A percentile compares a stretch with the other conserved stretches of the same genome.
phyloP scores from a whole-genome alignment of 2,797 vertebrate species.

The Chaetodon trifasciatus region DNA sequence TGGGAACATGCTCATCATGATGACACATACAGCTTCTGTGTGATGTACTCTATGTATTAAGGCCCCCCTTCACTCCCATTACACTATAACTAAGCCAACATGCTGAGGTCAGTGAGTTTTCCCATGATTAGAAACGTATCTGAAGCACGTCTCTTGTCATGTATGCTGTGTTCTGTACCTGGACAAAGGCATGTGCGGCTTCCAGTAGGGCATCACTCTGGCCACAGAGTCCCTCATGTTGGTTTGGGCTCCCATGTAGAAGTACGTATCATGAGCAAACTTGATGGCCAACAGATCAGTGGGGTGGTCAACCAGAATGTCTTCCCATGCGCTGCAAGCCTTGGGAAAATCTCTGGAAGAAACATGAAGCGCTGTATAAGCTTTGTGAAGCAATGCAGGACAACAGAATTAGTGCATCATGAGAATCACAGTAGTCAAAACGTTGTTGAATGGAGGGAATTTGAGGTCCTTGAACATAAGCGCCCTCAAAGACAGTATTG shows the following conservation, averaged over 20 bases:
- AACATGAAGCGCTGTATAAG: constrained; percentile 29
- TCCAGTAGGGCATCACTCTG: constrained; percentile 93
- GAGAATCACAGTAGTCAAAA: constrained; percentile 13
- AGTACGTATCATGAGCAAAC: constrained; percentile 92
- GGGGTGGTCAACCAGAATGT: constrained; percentile 91
- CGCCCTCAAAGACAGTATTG: constrained; percentile 17
- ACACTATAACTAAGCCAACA: neutral
- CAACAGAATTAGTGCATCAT: neutral
- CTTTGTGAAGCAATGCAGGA: neutral
- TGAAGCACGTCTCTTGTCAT: neutral
- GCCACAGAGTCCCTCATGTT: constrained; percentile 93
- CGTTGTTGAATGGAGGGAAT: constrained; percentile 4
- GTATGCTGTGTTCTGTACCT: constrained; percentile 80
- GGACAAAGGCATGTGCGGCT: constrained; percentile 88
- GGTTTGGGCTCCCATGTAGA: constrained; percentile 89
- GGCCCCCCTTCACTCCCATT: neutral
- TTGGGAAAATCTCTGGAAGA: constrained; percentile 84
- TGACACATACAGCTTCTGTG: neutral
- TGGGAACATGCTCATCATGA: neutral
- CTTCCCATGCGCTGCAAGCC: constrained; percentile 91
- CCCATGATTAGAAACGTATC: neutral
- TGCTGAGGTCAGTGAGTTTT: neutral
- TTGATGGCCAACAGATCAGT: constrained; percentile 94
- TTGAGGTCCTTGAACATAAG: constrained; percentile 1
- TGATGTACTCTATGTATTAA: too few relatives aligned